Base-by-base conservation (phyloP, 2,797 vertebrate genomes). In the Dendrocincla tyrannina region DNA sequence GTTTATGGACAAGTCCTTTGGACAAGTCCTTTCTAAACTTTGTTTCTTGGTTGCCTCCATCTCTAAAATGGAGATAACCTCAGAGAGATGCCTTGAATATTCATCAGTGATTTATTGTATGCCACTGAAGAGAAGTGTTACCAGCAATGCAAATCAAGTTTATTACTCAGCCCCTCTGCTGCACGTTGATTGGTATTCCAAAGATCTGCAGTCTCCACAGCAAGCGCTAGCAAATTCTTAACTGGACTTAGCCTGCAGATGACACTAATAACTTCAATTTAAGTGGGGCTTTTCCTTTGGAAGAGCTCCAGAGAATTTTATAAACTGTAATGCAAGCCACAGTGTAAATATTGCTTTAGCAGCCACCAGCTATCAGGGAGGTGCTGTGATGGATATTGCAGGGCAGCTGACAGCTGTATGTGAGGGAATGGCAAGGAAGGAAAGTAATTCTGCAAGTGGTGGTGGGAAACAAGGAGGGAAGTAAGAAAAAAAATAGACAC, bases 61-160 rank as follows among this genome's bases (percentile, higher is more conserved):
- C 73, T 82, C 87, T 94, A 86, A 93, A 92, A 94, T 66, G 30
- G 37, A 88, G 91, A 94, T 95, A 95, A 90, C 66, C 85, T 95
- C 69, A 44, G 85, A 93, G 93, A 63, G 64, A 32, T 93, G 47
- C 66, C 63, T 30, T 93, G 91, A 90, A 76, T 95, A 95, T 90
- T 95, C 77, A 91, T 88, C 66, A 62, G 50, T 81, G 83, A 88
- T 95, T 95, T 96, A 93, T 55, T 86, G 88, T 56, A 33, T 27
- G 73, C 76, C 1, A 5, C 66, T 44, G 73, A 84, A 88, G 69
- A 41, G 67, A 81, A 84, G 62, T 50, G 68, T 93, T 91, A 84
- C 7, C 47, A 85, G 89, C 95, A 78, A 84, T 75, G 66, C 50
- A 94, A 81, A 94, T 88, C 91, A 93, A 62, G 42, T 84, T 89